Conservation (phyloP, 1,140 invertebrate species). For the Parapsyche elsis region DNA sequence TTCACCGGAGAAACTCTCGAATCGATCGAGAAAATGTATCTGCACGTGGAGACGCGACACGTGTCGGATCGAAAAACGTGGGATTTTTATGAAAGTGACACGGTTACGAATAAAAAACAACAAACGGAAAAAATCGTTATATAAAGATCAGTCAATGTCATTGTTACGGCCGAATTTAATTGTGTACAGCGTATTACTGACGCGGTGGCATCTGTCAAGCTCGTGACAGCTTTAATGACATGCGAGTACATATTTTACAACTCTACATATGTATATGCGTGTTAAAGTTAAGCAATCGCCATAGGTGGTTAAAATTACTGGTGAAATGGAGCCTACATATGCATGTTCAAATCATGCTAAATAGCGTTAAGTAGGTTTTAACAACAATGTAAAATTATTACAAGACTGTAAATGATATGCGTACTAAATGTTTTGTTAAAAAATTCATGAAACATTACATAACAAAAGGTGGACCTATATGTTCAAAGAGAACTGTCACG, state of each 20-base stretch:
- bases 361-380: background rate
- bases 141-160: constrained; percentile 17
- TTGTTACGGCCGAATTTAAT: constrained; percentile 1
- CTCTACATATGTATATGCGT: background rate
- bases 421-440: background rate
- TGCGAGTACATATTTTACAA: background rate
- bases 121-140: background rate
- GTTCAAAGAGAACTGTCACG: no score
- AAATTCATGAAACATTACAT: background rate
- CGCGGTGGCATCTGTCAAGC: no score
- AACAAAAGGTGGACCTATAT: background rate
- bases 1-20: background rate
- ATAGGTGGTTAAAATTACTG: no score
- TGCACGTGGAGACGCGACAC: background rate
- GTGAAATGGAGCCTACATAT: no score
- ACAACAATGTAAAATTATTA: background rate
- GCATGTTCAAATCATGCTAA: background rate
- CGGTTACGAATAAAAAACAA: no score
- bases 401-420: background rate
- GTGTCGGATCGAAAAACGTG: no score
- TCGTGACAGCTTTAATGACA: background rate
- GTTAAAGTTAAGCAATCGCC: no score
- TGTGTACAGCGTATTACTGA: no score
- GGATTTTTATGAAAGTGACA: no score
- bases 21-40: background rate